A percentile compares a stretch with the other conserved stretches of the same genome.
These are phyloP conservation scores for Etheostoma perlongum DNA, from an alignment of 2,797 vertebrate species.

Conservation along the genomic window DNA sequence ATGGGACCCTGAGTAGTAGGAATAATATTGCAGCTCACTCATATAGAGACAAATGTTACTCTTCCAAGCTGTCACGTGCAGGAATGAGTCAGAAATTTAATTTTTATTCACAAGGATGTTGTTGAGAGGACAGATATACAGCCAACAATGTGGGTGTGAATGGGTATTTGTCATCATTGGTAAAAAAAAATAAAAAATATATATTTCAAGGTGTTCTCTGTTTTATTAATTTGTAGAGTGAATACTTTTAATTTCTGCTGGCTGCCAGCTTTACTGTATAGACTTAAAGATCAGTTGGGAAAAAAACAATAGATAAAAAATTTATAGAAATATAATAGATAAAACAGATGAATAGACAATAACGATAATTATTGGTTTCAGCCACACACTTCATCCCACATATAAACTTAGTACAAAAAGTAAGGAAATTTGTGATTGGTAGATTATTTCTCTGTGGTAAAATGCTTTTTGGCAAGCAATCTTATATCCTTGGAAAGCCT, in stretches of 20 bases:
- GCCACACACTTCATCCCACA: neutral
- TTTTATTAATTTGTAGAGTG: neutral
- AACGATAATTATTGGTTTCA: neutral
- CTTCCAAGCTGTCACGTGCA: conserved; percentile 10
- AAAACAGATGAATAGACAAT: neutral
- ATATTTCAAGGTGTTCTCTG: neutral
- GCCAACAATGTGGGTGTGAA: neutral
- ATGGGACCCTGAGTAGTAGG: conserved; percentile 1
- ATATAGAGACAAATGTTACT: neutral
- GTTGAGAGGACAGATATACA: neutral
- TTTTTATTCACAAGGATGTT: conserved; percentile 8
- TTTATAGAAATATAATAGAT: no score
- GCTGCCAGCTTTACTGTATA: neutral
- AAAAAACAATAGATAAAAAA: neutral
- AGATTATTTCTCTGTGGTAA: no score
- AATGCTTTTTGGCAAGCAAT: no score
- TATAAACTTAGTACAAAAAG: no score
- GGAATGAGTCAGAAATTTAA: neutral
- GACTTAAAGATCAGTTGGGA: neutral
- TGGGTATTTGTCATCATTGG: neutral
- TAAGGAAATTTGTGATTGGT: no score
- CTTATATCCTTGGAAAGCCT: no score
- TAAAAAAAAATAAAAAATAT: neutral
- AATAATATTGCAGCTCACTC: conserved; percentile 11
- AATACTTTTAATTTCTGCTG: neutral